Base-by-base conservation (phyloP, 1,140 invertebrate genomes). In the Doryteuthis pealeii region DNA sequence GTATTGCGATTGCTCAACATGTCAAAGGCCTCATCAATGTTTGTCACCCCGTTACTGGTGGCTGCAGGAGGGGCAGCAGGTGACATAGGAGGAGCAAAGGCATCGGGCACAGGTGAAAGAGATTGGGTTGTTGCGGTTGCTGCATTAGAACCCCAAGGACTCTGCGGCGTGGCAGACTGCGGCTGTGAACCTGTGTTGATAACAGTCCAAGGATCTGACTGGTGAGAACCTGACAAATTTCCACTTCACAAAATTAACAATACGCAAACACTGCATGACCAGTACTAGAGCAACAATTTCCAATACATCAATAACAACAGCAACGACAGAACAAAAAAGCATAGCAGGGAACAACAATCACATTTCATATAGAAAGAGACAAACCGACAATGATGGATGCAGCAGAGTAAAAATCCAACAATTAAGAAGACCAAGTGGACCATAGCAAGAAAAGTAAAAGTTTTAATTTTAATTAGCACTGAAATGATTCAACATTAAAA, bases 11-110 rank as follows among this genome's bases (percentile, higher is more conserved):
- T 76, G 74, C 82, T 81, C 43, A 86, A 67, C 58, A 86, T 65
- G 74, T 86, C 84, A 83, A 86, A 86, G 43, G 77, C 84, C 76
- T 82, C 82, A 72, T 86, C 84, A 6, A 85, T 79, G 54, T 71
- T 74, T 18, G 68, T 69, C 26, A 71, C 74, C 15, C 81, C 82
- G 72, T 82, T 84, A 15, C 81, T 81, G 12, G 76, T 75, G 14
- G 76, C 45, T 28, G 73, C 40, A 31, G 65, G 65, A 31, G 70
- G 35, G 35, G 35, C 35, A 40, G 35, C 35, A 40, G 35, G 35
- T 40, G 43, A 65, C 62, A 62, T 68, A 26, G 77, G 72, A 67
- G 77, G 65, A 45, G 72, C 78, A 72, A 81, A 79, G 10, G 76
- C 70, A 35, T 79, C 72, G 12, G 76, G 30, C 35, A 71, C 67